Evolutionary conservation across 1,140 invertebrate species (phyloP).

Genomic region (Copidosoma floridanum): DNA sequence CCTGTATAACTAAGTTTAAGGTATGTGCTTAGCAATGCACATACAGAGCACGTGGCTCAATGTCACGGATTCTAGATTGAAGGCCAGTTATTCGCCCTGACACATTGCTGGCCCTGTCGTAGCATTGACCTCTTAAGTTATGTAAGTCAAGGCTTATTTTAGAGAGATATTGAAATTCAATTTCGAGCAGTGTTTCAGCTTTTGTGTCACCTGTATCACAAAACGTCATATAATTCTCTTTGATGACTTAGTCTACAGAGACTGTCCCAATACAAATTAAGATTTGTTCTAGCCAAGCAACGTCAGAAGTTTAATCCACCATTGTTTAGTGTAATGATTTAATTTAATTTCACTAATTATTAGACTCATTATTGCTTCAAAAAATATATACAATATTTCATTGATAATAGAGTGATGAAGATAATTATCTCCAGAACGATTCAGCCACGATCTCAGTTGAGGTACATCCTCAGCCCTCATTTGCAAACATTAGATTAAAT

Average conservation of each 20-base stretch:
- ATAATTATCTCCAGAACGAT: slow-evolving; percentile 22
- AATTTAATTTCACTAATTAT: slow-evolving; percentile 24
- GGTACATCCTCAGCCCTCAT: slow-evolving; percentile 23
- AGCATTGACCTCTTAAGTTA: slow-evolving; percentile 33
- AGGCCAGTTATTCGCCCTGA: slow-evolving; percentile 26
- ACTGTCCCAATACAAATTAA: no score
- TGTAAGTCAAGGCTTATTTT: slow-evolving; percentile 24
- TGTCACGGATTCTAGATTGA: slow-evolving; percentile 25
- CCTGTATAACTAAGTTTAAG: slow-evolving; percentile 32
- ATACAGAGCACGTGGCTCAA: slow-evolving; percentile 32
- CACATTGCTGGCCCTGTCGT: slow-evolving; percentile 35
- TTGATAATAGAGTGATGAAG: slow-evolving; percentile 24
- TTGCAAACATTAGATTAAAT: slow-evolving; percentile 18
- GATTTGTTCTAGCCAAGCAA: slow-evolving; percentile 22
- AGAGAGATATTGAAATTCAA: slow-evolving; percentile 24
- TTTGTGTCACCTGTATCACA: no score
- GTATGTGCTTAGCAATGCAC: slow-evolving; percentile 33
- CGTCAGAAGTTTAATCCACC: slow-evolving; percentile 18
- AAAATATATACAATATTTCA: slow-evolving; percentile 28
- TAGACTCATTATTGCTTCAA: slow-evolving; percentile 10
- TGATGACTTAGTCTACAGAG: slow-evolving; percentile 14
- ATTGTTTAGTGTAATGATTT: slow-evolving; percentile 16
- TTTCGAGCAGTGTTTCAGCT: slow-evolving; percentile 29
- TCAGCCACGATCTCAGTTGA: slow-evolving; percentile 25
- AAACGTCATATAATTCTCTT: slow-evolving; percentile 31